Conservation (phyloP, 2,113 vertebrate species). For the Todiramphus saurophagus region DNA sequence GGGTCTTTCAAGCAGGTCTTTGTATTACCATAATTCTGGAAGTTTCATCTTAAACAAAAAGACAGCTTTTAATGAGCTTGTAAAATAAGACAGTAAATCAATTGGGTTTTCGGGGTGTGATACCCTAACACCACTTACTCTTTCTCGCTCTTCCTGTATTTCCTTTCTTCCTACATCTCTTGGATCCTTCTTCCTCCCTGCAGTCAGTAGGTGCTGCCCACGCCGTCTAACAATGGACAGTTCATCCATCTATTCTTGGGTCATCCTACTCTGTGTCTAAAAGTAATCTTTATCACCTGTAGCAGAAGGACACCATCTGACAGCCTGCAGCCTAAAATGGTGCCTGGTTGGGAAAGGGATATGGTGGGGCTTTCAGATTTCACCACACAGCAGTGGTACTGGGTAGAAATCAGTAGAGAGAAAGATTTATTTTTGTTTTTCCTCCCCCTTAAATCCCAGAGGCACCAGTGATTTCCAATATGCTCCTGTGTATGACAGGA, state of each 20-base stretch:
- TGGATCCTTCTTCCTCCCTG: not conserved
- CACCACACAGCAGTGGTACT: no score
- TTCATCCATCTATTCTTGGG: not conserved
- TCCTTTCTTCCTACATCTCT: not conserved
- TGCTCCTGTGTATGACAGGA: not conserved
- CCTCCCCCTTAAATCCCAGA: not conserved
- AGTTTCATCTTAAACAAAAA: not conserved
- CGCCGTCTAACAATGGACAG: not conserved
- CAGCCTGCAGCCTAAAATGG: not conserved
- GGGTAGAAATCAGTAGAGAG: not conserved
- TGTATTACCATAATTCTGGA: not conserved
- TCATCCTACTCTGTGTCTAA: not conserved
- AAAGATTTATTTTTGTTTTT: not conserved
- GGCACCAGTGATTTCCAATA: not conserved
- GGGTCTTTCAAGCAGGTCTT: not conserved
- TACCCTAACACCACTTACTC: not conserved
- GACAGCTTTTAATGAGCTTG: not conserved
- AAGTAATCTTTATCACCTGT: not conserved
- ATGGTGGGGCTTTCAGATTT: not conserved
- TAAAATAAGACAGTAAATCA: not conserved
- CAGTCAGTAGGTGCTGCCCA: not conserved
- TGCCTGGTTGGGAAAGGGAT: no score
- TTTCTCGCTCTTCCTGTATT: not conserved
- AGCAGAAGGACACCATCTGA: not conserved
- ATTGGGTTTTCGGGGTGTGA: fast-evolving